phyloP scores from a whole-genome alignment of 64 coral and sea anemone genomes.

The Actinia equina region DNA sequence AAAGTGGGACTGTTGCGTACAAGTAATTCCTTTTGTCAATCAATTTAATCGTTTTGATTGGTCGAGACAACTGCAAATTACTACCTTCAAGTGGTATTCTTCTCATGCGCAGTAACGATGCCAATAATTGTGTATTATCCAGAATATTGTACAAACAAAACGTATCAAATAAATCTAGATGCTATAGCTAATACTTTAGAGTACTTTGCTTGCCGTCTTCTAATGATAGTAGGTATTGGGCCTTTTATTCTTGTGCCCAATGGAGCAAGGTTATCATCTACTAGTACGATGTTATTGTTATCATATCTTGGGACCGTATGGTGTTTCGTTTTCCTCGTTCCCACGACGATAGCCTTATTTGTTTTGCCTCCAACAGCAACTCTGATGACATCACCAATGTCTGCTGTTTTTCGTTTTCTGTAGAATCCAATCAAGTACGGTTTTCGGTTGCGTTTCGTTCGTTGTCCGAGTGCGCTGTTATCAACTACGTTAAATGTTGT shows the following conservation, averaged over 20 bases:
- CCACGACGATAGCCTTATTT: slow-evolving; percentile 94
- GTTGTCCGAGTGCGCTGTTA: slow-evolving; percentile 84
- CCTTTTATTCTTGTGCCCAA: slow-evolving; percentile 93
- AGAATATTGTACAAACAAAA: neutral
- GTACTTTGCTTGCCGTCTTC: slow-evolving; percentile 91
- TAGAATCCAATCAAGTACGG: slow-evolving; percentile 96
- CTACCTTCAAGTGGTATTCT: too few relatives aligned
- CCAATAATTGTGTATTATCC: too few relatives aligned
- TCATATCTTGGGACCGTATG: slow-evolving; percentile 97
- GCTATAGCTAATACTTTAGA: slow-evolving; percentile 98
- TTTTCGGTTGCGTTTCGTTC: slow-evolving; percentile 82
- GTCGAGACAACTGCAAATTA: too few relatives aligned
- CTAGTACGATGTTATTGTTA: slow-evolving; percentile 91
- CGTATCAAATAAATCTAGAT: slow-evolving; percentile 85
- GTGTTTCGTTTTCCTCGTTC: slow-evolving; percentile 86
- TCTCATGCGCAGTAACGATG: too few relatives aligned
- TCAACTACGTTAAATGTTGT: slow-evolving; percentile 98
- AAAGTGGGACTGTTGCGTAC: too few relatives aligned
- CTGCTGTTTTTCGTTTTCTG: slow-evolving; percentile 92
- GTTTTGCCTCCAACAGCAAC: slow-evolving; percentile 92
- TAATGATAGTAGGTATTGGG: slow-evolving; percentile 85
- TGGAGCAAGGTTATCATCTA: slow-evolving; percentile 94
- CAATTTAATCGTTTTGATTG: too few relatives aligned
- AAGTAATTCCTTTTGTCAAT: too few relatives aligned
- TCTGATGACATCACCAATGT: slow-evolving; percentile 89